Evolutionary conservation across 2,888 invertebrate species (phyloP), one percentile per base, ranked within the genome.

Genomic region (Heliconius ismenius): DNA sequence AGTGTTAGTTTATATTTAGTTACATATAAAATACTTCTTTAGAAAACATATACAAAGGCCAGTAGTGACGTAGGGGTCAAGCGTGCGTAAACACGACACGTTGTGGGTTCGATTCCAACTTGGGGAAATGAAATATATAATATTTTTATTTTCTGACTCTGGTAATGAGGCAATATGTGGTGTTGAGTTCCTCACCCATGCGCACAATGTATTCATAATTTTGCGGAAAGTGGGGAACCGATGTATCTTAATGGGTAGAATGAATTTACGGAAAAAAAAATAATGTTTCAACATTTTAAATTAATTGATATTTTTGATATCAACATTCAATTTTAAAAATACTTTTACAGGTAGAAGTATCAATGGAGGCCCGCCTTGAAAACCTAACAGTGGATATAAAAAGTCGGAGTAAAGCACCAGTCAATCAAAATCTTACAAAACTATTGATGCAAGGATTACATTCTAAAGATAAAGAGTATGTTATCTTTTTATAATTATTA

Each of bases 391-490:
- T 98, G 32, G 96, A 96, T 82, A 92, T 95, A 67, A 85, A 90
- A 7, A 93, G 94, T 11, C 83, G 90, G 6, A 86, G 89, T 63
- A 84, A 85, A 74, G 87, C 88, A 0, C 90, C 92, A 4, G 92
- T 95, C 68, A 94, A 94, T 81, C 96, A 97, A 85, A 98, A 97
- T 89, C 95, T 98, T 84, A 97, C 97, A 3, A 97, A 97, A 80
- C 92, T 98, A 13, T 90, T 98, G 13, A 94, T 98, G 75, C 98
- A 97, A 88, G 98, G 98, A 0, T 90, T 99, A 54, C 97, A 97
- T 83, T 98, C 98, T 84, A 96, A 96, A 84, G 98, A 99, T 86
- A 95, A 95, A 79, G 94, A 90, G 95, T 95, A 81, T 18, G 49
- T 49, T 49, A 21, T 49, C 21, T 49, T 18, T 39, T 49, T 49